Evolutionary conservation across 30 jellyfish, hydroid and myxozoan species (phyloP), one percentile per base, ranked within the genome.

Genomic region (Aurelia coerulea): DNA sequence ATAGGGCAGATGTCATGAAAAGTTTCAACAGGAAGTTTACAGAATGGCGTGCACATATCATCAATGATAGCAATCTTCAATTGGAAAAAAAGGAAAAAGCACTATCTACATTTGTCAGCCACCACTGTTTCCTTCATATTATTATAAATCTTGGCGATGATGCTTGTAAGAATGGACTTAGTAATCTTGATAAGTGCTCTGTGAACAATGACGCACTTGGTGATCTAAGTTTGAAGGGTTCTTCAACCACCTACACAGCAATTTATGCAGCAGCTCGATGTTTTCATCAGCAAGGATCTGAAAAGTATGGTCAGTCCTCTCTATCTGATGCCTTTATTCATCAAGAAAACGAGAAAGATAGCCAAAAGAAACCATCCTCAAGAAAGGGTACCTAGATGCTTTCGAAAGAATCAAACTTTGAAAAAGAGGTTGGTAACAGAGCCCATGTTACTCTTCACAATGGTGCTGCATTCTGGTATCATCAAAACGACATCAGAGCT

Each of bases 361-460:
- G 5, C 12, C 53, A 42, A 42, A 42, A 7, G 53, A 42, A 42
- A 42, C 53, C 53, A 42, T 42, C 53, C 12, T 42, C 53, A 42
- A 42, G 53, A 6, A 76, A 76, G 29, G 62, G 77, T 9, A 49
- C 56, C 31, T 81, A 76, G 54, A 18, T n/a, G 31, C 41, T 50
- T 17, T 18, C 87, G 1, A 76, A 76, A 19, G 58, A 16, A 59
- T 76, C 87, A 76, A 31, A 37, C 9, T 76, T 76, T 76, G 80
- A 53, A 76, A 76, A 50, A 53, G 87, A 76, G 64, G 87, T 76
- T 52, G 77, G 76, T 32, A 76, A 76, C 76, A 76, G 87, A 51
- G 87, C 76, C 29, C 80, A 53, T 35, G 64, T 53, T 35, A 76
- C 87, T 10, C 41, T 52, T 46, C 77, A 76, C 81, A 76, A 76